phyloP scores from a whole-genome alignment of 2,797 vertebrate species.

The Falco berigora region DNA sequence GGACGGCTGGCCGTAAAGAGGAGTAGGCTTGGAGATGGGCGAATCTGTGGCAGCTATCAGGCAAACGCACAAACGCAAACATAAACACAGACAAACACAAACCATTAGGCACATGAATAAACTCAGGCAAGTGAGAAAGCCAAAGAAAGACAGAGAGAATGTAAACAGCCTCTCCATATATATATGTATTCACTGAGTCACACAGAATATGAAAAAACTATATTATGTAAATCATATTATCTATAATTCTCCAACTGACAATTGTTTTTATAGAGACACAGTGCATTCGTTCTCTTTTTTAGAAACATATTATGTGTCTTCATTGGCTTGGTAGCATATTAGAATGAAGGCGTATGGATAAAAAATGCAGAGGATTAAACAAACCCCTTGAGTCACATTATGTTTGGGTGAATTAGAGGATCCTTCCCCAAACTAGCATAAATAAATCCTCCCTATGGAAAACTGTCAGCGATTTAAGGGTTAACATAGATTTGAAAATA shows the following conservation, averaged over 20 bases:
- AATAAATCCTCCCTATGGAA: conserved; percentile 48
- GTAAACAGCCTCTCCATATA: conserved; percentile 40
- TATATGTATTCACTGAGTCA: conserved; percentile 46
- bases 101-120: no score
- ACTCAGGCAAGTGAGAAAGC: no score
- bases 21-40: no score
- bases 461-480: conserved; percentile 63
- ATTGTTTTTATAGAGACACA: conserved; percentile 50
- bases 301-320: conserved; percentile 55
- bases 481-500: conserved; percentile 57
- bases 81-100: no score
- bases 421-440: conserved; percentile 42
- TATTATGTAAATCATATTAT: conserved; percentile 50
- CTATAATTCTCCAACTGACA: conserved; percentile 39
- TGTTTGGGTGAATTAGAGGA: conserved; percentile 61
- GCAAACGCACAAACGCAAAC: no score
- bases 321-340: conserved; percentile 62
- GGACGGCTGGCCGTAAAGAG: no score
- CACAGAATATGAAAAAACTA: conserved; percentile 52
- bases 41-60: no score
- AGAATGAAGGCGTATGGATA: conserved; percentile 59
- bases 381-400: conserved; percentile 68
- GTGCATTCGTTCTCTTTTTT: conserved; percentile 39
- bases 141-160: no score
- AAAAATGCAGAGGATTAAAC: conserved; percentile 66